phyloP scores from a whole-genome alignment of 2,797 vertebrate species.

The Holocentrus rufus region DNA sequence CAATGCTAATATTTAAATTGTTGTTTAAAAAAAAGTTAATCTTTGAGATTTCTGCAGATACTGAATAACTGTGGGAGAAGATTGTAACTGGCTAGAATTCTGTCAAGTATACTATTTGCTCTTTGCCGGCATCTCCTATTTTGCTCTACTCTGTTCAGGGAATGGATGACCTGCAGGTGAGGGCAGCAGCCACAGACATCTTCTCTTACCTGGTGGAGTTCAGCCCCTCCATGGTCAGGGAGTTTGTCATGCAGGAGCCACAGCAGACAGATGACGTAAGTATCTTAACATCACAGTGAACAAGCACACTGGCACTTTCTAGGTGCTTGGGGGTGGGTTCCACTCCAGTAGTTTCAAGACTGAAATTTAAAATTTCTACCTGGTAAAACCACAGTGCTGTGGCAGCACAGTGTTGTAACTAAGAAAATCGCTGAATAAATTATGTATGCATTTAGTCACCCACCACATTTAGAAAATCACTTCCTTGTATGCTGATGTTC shows the following conservation, averaged over 20 bases:
- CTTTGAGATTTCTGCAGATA: too few relatives aligned
- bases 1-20: not conserved
- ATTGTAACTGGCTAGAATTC: not conserved
- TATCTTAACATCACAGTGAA: not conserved
- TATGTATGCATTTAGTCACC: too few relatives aligned
- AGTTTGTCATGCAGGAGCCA: slow-evolving; percentile 99
- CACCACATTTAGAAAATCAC: too few relatives aligned
- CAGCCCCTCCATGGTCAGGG: slow-evolving; percentile 98
- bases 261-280: slow-evolving; percentile 96
- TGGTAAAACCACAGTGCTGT: too few relatives aligned
- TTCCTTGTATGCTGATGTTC: too few relatives aligned
- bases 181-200: slow-evolving; percentile 98
- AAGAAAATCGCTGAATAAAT: too few relatives aligned
- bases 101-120: not conserved
- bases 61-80: not conserved
- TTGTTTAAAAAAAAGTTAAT: too few relatives aligned
- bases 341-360: too few relatives aligned
- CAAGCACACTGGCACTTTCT: too few relatives aligned
- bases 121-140: not conserved
- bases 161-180: slow-evolving; percentile 98
- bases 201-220: slow-evolving; percentile 99
- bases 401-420: too few relatives aligned
- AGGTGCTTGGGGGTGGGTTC: too few relatives aligned
- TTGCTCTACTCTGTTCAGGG: slow-evolving; percentile 78
- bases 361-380: too few relatives aligned